These are phyloP conservation scores for Triplophysa rosa DNA, from an alignment of 2,113 vertebrate genomes.

Conservation along the genomic window DNA sequence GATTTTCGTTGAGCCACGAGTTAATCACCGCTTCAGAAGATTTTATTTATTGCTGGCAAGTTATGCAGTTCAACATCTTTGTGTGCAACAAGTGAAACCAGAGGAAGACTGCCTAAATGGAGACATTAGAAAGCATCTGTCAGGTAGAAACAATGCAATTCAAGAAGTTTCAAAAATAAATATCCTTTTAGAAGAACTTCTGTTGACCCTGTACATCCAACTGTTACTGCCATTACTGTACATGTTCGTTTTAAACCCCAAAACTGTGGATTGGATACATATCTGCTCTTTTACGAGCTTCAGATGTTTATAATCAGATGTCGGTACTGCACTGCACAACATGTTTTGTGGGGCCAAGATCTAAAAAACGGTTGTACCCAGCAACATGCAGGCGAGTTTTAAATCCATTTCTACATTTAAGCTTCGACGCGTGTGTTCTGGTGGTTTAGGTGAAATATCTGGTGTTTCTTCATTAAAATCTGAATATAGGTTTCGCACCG, in stretches of 20 bases:
- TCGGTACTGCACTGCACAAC: slow-evolving; percentile 15
- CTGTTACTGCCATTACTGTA: slow-evolving; percentile 29
- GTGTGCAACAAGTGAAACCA: slow-evolving; percentile 50
- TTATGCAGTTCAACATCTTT: slow-evolving; percentile 36
- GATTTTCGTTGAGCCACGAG: slow-evolving; percentile 6
- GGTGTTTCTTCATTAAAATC: slow-evolving; percentile 52
- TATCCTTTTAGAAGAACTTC: not conserved
- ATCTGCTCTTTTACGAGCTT: slow-evolving; percentile 34
- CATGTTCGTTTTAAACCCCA: not conserved
- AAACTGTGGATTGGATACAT: slow-evolving; percentile 13
- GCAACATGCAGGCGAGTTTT: slow-evolving; percentile 25
- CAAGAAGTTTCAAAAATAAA: not conserved
- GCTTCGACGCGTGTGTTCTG: slow-evolving; percentile 43
- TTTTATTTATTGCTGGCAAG: slow-evolving; percentile 26
- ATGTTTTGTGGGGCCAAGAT: slow-evolving; percentile 23
- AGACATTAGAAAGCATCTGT: slow-evolving; percentile 34
- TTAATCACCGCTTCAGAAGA: slow-evolving; percentile 48
- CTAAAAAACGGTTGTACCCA: slow-evolving; percentile 21
- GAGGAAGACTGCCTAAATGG: slow-evolving; percentile 32
- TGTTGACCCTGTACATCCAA: slow-evolving; percentile 41
- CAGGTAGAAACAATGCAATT: slow-evolving; percentile 7
- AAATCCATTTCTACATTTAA: slow-evolving; percentile 19
- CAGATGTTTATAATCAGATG: slow-evolving; percentile 41
- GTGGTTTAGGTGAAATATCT: slow-evolving; percentile 50
- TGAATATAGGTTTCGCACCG: slow-evolving; percentile 34